Evolutionary conservation across 2,888 invertebrate genomes (phyloP).

Genomic region (Agonopterix subpropinquella): DNA sequence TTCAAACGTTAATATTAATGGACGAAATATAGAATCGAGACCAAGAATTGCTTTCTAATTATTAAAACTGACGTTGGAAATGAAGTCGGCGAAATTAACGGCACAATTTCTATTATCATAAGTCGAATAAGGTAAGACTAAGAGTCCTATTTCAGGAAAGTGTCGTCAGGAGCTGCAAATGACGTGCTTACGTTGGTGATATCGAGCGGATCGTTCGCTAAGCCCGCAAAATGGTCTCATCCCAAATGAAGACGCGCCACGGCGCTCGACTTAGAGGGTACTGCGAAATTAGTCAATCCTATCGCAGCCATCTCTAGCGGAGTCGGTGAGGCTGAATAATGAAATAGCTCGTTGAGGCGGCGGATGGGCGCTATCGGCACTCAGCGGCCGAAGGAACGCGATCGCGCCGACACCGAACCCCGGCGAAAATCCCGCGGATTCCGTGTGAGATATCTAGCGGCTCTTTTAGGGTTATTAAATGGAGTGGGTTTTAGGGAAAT

Average conservation of each 20-base stretch:
- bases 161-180: conserved; percentile 46
- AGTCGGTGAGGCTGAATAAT: conserved; percentile 63
- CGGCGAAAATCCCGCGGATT: conserved; percentile 63
- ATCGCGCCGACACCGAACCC: conserved; percentile 36
- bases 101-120: conserved; percentile 39
- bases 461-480: conserved; percentile 70
- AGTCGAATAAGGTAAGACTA: conserved; percentile 33
- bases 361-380: conserved; percentile 52
- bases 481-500: conserved; percentile 71
- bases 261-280: conserved; percentile 44
- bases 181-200: conserved; percentile 58
- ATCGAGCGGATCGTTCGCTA: conserved; percentile 46
- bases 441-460: conserved; percentile 63
- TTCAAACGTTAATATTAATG: conserved; percentile 33
- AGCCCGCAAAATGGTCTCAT: conserved; percentile 53
- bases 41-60: conserved; percentile 37
- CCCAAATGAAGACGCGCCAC: conserved; percentile 57
- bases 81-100: conserved; percentile 37
- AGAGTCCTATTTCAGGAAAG: conserved; percentile 32
- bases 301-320: conserved; percentile 55
- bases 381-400: conserved; percentile 41
- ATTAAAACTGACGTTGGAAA: conserved; percentile 39
- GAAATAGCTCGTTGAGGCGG: conserved; percentile 64
- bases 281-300: conserved; percentile 69
- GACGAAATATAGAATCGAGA: conserved; percentile 31